Conservation (phyloP, 1,140 invertebrate species). For the Lethocerus indicus region DNA sequence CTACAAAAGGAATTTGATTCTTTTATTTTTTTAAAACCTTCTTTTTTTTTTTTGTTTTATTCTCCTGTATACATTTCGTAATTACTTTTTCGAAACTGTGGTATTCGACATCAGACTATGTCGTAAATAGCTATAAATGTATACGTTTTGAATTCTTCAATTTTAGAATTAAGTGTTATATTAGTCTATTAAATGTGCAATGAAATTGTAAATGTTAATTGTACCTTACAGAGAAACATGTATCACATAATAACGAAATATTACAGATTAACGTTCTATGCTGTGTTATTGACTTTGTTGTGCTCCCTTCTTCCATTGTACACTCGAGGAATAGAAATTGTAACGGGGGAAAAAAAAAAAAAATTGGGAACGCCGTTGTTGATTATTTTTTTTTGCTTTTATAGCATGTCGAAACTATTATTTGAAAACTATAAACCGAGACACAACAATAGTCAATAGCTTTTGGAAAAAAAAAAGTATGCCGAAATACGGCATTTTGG, state of each 20-base stretch:
- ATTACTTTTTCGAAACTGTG: neutral
- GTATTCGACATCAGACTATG: neutral
- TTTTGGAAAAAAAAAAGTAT: too few species aligned
- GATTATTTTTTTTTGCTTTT: too few species aligned
- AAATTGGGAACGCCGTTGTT: too few species aligned
- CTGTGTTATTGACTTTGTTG: conserved; percentile 13
- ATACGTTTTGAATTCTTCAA: neutral
- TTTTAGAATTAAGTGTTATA: conserved; percentile 4
- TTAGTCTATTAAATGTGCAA: conserved; percentile 8
- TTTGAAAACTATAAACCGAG: too few species aligned
- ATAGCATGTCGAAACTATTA: too few species aligned
- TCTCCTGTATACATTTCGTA: conserved; percentile 1
- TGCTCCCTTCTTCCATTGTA: conserved; percentile 5
- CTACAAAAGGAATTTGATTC: neutral
- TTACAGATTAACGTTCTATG: conserved; percentile 11
- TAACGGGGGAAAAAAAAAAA: too few species aligned
- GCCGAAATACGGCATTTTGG: too few species aligned
- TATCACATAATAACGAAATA: conserved; percentile 4
- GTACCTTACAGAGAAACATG: neutral
- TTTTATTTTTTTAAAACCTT: neutral
- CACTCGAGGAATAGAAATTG: too few species aligned
- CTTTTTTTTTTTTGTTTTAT: neutral
- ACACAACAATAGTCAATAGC: too few species aligned
- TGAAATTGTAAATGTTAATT: conserved; percentile 10
- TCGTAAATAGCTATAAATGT: neutral